phyloP scores from a whole-genome alignment of 2,888 invertebrate species.

The Ypsolopha sequella region DNA sequence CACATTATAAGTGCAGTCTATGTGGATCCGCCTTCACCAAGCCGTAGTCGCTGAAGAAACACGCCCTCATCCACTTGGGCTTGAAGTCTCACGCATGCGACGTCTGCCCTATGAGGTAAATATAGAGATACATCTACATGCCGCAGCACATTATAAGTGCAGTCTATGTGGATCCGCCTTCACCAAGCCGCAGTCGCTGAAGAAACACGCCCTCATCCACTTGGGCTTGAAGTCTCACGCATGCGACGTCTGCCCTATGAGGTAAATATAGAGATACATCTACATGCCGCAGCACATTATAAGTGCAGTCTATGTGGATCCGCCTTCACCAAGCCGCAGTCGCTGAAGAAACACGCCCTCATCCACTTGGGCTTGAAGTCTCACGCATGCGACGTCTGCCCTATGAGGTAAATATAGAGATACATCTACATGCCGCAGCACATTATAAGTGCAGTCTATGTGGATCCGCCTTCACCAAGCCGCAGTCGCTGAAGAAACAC shows the following conservation, averaged over 20 bases:
- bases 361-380: constrained; percentile 75
- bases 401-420: constrained; percentile 37
- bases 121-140: background rate
- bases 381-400: constrained; percentile 57
- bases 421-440: constrained; percentile 17
- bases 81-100: constrained; percentile 67
- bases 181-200: constrained; percentile 67
- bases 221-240: constrained; percentile 69
- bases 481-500: constrained; percentile 73
- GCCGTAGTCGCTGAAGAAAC: constrained; percentile 71
- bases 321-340: constrained; percentile 64
- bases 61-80: constrained; percentile 75
- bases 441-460: constrained; percentile 70
- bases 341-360: constrained; percentile 73
- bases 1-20: constrained; percentile 71
- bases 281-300: constrained; percentile 44
- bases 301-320: constrained; percentile 52
- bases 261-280: constrained; percentile 21
- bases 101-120: constrained; percentile 52
- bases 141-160: constrained; percentile 67
- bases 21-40: constrained; percentile 51
- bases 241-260: constrained; percentile 59
- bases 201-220: constrained; percentile 76
- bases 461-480: constrained; percentile 53
- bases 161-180: constrained; percentile 40